phyloP scores from a whole-genome alignment of 2,888 invertebrate species.

The Ganaspis brasiliensis region DNA sequence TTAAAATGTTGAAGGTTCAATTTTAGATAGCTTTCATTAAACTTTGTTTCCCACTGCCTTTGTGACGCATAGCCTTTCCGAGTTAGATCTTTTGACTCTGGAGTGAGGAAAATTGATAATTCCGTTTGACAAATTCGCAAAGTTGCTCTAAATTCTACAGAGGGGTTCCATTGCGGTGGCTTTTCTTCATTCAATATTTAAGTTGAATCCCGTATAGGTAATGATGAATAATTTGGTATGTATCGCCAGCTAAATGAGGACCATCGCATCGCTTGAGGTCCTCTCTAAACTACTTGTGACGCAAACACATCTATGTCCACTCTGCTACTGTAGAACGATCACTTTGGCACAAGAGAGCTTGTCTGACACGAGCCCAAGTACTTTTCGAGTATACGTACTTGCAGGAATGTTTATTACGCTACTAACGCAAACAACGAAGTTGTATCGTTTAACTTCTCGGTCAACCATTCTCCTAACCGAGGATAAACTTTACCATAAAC shows the following conservation, averaged over 20 bases:
- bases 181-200: conserved; percentile 7
- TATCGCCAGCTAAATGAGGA: conserved; percentile 34
- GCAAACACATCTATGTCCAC: conserved; percentile 30
- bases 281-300: conserved; percentile 27
- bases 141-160: not conserved
- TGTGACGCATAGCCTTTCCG: not conserved
- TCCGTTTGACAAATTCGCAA: conserved; percentile 28
- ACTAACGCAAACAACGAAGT: conserved; percentile 38
- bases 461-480: conserved; percentile 16
- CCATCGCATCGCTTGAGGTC: conserved; percentile 5
- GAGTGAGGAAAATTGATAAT: conserved; percentile 22
- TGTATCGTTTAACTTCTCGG: conserved; percentile 28
- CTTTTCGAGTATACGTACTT: conserved; percentile 36
- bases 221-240: conserved; percentile 29
- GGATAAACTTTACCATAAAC: conserved; percentile 13
- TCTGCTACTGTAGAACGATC: conserved; percentile 8
- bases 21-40: not conserved
- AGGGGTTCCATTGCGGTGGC: not conserved
- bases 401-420: conserved; percentile 33
- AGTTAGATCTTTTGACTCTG: not conserved
- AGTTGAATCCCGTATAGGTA: not conserved
- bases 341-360: conserved; percentile 37
- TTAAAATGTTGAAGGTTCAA: too few relatives aligned
- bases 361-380: conserved; percentile 35
- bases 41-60: not conserved